Base-by-base conservation (phyloP, 2,888 invertebrate species). In the Aradus depressus region DNA sequence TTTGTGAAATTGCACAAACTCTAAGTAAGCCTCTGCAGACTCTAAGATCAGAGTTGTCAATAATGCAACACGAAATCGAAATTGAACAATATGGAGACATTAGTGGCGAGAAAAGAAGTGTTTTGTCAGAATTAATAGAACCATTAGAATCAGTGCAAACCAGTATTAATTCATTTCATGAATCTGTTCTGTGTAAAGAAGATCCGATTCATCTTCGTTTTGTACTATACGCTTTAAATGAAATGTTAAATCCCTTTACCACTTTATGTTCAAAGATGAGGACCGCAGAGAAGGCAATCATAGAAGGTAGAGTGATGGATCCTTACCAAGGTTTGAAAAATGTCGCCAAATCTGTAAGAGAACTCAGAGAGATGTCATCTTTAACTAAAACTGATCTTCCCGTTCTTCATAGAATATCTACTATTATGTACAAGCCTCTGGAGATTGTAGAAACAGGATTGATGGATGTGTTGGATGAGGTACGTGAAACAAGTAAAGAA, bases 121-220 rank as follows among this genome's bases (percentile, higher is more conserved):
- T 49, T 22, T 18, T 55, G 39, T 43, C 50, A 38, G 51, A 45
- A 28, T 44, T 61, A 12, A 45, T 58, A n/a, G 55, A 58, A 39
- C 61, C 68, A 0, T 44, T 69, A 2, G 59, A 64, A 45, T 64
- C 65, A 26, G 53, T 68, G 25, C 63, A 64, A 26, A 62, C 64
- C 23, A 64, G 64, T 41, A 65, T 68, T 19, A 62, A 63, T 1
- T 58, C 60, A 14, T 64, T 69, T 31, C 65, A 66, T 39, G 66
- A 66, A 44, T 62, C 64, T 31, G 53, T 62, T 16, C 53, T 48
- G 50, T 59, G 48, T 54, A 64, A 48, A 58, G 58, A 61, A 37
- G 60, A 60, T 32, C 57, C 58, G 1, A 52, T 59, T 31, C 58
- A 60, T 47, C 31, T 58, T 21, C 35, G 60, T 37, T 59, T 53